Conservation (phyloP, 1,140 invertebrate genomes). For the Asbolus verrucosus region DNA sequence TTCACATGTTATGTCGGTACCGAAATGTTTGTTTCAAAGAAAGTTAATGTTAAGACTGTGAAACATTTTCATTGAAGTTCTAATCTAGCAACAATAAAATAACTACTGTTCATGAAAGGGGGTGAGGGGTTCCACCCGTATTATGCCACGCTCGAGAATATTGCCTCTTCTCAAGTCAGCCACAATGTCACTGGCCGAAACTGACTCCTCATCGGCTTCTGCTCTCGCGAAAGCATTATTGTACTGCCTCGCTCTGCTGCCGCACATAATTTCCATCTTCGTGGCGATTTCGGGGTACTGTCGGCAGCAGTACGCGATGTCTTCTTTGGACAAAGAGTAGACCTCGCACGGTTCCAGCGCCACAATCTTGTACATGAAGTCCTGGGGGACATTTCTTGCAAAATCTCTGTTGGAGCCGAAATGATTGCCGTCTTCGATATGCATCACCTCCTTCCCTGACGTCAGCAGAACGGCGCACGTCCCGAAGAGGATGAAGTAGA, state of each 20-base stretch:
- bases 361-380: neutral
- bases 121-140: too few species aligned
- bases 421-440: slow-evolving; percentile 49
- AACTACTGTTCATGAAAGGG: too few species aligned
- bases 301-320: slow-evolving; percentile 34
- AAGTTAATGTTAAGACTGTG: too few species aligned
- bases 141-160: slow-evolving; percentile 7
- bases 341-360: slow-evolving; percentile 49
- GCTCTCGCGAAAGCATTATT: neutral
- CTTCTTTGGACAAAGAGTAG: slow-evolving; percentile 38
- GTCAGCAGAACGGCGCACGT: slow-evolving; percentile 66
- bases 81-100: too few species aligned
- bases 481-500: slow-evolving; percentile 67
- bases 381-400: neutral
- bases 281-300: slow-evolving; percentile 3
- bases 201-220: neutral
- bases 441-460: slow-evolving; percentile 57
- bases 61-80: too few species aligned
- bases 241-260: neutral
- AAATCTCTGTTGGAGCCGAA: slow-evolving; percentile 35
- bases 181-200: neutral
- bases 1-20: too few species aligned
- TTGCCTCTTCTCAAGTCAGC: slow-evolving; percentile 33
- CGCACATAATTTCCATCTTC: neutral
- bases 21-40: too few species aligned